Base-by-base conservation (phyloP, 2,797 vertebrate species). In the Malacoraja senta region DNA sequence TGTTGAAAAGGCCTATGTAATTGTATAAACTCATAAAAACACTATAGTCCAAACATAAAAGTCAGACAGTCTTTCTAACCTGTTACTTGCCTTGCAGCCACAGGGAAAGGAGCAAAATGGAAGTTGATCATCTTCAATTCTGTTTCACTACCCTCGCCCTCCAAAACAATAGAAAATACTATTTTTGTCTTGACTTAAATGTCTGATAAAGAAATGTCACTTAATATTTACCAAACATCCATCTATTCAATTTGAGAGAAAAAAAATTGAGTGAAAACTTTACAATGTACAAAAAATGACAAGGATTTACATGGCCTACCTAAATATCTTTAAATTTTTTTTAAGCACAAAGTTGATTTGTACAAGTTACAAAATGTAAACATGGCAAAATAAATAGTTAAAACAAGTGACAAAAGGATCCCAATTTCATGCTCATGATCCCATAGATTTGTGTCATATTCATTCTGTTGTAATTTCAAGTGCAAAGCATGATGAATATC, bases 291-390 rank as follows among this genome's bases (percentile, higher is more conserved):
- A 94, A 95, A 97, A 96, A 97, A 97, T 96, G 96, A 97, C 96
- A 97, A 97, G 96, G 97, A 97, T 96, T 97, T 96, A 92, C 95
- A 96, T 97, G 96, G 97, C 95, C 97, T 97, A 97, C 95, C 97
- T 97, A 97, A 97, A 96, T 96, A 96, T 97, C 96, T 97, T 97
- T 96, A 96, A 96, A 96, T 95, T 96, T 96, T 95, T 96, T 97
- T 97, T 97, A 97, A 97, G 98, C 97, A 98, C 97, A 98, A 97
- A 97, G 97, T 97, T 96, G 96, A 97, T 98, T 98, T 98, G 97
- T 97, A 98, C 97, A 97, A 98, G 97, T 97, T 98, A 98, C 97
- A 98, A 98, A 98, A 98, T 98, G 98, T 98, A 98, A 98, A 98
- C 98, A 98, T 97, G 97, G 96, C 97, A 97, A 98, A 98, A 98